A percentile compares a stretch with the other conserved stretches of the same genome.
phyloP scores from a whole-genome alignment of 1,140 invertebrate genomes.

The Mycetomoellerius zeteki region DNA sequence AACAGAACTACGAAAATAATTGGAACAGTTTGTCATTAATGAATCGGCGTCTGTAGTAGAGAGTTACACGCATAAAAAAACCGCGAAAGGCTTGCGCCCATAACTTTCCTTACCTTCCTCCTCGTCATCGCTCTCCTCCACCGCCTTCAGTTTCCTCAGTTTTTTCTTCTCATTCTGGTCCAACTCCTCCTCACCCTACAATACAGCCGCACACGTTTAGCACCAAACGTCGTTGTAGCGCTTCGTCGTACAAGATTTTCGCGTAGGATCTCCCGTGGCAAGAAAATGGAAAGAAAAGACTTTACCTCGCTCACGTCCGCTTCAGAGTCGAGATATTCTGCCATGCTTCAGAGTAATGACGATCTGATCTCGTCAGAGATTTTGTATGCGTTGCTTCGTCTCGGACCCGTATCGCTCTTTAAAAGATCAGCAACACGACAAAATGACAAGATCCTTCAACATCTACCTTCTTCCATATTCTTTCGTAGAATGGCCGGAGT shows the following conservation, averaged over 20 bases:
- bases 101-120: slow-evolving; percentile 83
- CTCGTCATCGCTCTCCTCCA: slow-evolving; percentile 90
- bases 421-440: neutral
- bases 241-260: neutral
- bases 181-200: slow-evolving; percentile 90
- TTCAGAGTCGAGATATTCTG: slow-evolving; percentile 93
- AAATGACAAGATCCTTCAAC: too few relatives aligned
- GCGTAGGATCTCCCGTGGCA: neutral
- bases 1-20: neutral
- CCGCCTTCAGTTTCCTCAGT: slow-evolving; percentile 88
- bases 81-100: neutral
- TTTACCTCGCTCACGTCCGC: slow-evolving; percentile 94
- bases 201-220: slow-evolving; percentile 9
- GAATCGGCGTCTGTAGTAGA: neutral
- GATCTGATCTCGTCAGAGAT: neutral
- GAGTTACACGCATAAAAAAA: neutral
- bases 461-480: neutral
- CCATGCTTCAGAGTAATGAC: slow-evolving; percentile 48
- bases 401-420: neutral
- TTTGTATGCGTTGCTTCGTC: neutral
- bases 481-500: neutral
- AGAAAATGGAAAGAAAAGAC: neutral
- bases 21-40: neutral
- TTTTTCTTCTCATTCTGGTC: slow-evolving; percentile 89
- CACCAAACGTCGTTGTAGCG: neutral